Percentiles rank a stretch among this genome's conserved stretches.
Conservation (phyloP, 2,113 vertebrate species). For the Caloenas nicobarica region DNA sequence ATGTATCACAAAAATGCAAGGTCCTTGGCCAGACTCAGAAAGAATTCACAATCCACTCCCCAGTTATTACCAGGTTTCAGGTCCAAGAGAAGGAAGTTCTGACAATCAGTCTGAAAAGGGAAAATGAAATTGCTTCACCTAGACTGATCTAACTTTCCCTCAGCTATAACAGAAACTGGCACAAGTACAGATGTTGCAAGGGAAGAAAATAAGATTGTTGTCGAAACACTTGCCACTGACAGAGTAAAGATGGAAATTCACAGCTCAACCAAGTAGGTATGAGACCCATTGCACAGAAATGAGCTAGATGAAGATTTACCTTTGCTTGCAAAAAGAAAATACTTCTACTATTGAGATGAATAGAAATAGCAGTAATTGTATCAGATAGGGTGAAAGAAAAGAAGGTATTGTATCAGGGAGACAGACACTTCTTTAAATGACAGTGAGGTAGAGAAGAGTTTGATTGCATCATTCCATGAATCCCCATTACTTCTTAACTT, state of each 20-base stretch:
- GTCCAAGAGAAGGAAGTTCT: background rate
- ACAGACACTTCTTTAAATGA: background rate
- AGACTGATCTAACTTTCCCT: background rate
- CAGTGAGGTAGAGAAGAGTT: background rate
- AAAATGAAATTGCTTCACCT: background rate
- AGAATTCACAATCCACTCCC: background rate
- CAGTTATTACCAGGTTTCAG: background rate
- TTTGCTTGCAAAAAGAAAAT: background rate
- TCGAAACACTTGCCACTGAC: background rate
- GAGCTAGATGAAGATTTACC: background rate
- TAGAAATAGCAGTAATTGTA: background rate
- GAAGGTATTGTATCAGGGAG: background rate
- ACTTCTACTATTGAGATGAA: background rate
- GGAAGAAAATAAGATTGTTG: background rate
- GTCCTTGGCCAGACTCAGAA: background rate
- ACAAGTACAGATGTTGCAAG: background rate
- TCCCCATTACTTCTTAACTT: background rate
- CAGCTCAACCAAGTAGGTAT: background rate
- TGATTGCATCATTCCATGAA: background rate
- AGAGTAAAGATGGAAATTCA: background rate
- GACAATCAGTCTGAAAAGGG: background rate
- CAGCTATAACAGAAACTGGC: background rate
- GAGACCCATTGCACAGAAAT: background rate
- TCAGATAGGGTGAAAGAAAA: background rate
- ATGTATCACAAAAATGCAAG: background rate